Conservation (phyloP, 2,797 vertebrate genomes). For the Halcyon badia region DNA sequence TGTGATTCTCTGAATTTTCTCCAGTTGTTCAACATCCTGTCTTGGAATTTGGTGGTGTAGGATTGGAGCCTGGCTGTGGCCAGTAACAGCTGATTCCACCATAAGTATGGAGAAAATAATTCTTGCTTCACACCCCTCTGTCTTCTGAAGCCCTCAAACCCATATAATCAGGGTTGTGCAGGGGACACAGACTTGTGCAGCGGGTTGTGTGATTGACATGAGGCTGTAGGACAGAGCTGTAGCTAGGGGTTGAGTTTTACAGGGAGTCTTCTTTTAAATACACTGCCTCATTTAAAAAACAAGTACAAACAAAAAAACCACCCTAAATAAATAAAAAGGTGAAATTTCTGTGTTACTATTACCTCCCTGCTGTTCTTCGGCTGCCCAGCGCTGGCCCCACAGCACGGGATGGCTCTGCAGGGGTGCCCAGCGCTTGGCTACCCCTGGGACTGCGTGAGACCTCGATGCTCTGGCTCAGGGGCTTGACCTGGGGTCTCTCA, state of each 20-base stretch:
- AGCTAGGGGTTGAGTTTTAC: background rate
- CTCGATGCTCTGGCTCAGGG: background rate
- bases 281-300: background rate
- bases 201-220: accelerated
- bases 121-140: background rate
- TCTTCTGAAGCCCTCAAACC: background rate
- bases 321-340: background rate
- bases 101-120: background rate
- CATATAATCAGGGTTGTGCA: accelerated
- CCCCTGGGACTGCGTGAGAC: background rate
- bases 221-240: background rate
- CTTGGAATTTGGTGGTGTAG: background rate
- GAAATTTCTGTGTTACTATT: background rate
- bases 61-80: background rate
- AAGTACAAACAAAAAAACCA: background rate
- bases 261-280: background rate
- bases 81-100: background rate
- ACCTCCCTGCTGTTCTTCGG: background rate
- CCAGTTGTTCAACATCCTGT: background rate
- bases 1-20: background rate
- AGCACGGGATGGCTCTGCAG: accelerated
- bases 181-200: background rate
- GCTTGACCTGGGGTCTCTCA: background rate
- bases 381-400: background rate
- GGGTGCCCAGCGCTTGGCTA: background rate